Evolutionary conservation across 2,888 invertebrate genomes (phyloP).

Genomic region (Melieria crassipennis): DNA sequence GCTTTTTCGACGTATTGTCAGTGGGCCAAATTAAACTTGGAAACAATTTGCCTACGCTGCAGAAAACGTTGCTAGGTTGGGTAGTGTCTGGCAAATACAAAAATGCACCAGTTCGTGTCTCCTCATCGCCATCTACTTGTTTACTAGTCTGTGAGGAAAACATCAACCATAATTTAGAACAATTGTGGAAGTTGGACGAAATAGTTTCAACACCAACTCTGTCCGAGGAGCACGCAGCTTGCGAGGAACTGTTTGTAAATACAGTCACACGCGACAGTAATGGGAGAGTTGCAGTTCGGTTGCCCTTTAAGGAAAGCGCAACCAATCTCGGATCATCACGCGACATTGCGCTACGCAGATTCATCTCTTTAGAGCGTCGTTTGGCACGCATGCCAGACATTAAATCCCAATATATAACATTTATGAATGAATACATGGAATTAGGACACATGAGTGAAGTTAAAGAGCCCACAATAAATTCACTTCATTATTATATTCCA

Average conservation of each 20-base stretch:
- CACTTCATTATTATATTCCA: slow-evolving; percentile 31
- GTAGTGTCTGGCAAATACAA: slow-evolving; percentile 31
- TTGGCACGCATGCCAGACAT: slow-evolving; percentile 24
- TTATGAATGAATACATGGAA: slow-evolving; percentile 40
- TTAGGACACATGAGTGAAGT: slow-evolving; percentile 63
- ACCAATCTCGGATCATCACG: slow-evolving; percentile 36
- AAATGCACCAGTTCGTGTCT: neutral
- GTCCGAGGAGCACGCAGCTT: slow-evolving; percentile 30
- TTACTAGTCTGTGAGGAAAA: neutral
- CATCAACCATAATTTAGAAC: too few species aligned
- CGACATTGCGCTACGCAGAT: slow-evolving; percentile 34
- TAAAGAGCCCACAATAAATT: slow-evolving; percentile 22
- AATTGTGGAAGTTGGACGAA: slow-evolving; percentile 28
- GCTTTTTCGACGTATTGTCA: slow-evolving; percentile 39
- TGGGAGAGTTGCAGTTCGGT: slow-evolving; percentile 25
- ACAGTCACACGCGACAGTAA: slow-evolving; percentile 8
- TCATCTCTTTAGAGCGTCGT: slow-evolving; percentile 34
- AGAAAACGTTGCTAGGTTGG: slow-evolving; percentile 39
- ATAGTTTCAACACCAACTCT: slow-evolving; percentile 4
- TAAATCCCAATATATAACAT: slow-evolving; percentile 35
- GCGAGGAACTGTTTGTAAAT: slow-evolving; percentile 27
- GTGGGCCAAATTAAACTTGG: slow-evolving; percentile 38
- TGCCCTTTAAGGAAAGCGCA: slow-evolving; percentile 38
- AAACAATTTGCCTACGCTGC: slow-evolving; percentile 31
- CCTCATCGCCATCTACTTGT: neutral